A percentile compares a stretch with the other conserved stretches of the same genome.
Conservation (phyloP, 2,888 invertebrate genomes). For the Sarcophaga subvicina region DNA sequence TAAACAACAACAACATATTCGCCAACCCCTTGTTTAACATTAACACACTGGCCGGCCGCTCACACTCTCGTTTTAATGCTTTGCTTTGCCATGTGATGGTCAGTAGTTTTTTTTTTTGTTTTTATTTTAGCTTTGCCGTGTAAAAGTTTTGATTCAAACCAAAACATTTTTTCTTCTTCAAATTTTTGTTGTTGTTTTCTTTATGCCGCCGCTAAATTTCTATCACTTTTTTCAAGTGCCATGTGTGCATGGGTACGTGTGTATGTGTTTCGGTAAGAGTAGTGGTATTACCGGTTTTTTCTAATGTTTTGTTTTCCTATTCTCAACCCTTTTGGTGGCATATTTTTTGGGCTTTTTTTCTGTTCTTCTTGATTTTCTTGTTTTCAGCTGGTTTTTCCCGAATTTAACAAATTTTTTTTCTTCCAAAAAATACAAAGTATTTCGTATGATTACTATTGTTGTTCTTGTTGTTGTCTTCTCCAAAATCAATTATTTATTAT, state of each 20-base stretch:
- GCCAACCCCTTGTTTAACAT: neutral
- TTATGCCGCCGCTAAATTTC: constrained; percentile 37
- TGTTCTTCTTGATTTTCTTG: constrained; percentile 28
- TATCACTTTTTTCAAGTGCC: neutral
- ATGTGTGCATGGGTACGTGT: constrained; percentile 17
- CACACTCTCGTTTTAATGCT: too few relatives aligned
- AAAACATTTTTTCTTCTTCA: constrained; percentile 13
- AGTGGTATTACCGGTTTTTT: constrained; percentile 44
- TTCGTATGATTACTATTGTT: neutral
- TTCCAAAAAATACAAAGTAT: neutral
- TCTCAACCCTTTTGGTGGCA: constrained; percentile 48
- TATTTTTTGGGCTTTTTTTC: constrained; percentile 8
- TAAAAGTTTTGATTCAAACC: too few relatives aligned
- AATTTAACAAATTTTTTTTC: neutral
- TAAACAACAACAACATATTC: neutral
- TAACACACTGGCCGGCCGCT: neutral
- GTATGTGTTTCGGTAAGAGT: neutral
- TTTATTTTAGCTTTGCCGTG: too few relatives aligned
- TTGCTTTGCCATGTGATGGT: neutral
- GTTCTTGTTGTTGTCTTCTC: constrained; percentile 13
- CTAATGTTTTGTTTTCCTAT: constrained; percentile 49
- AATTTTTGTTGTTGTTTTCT: constrained; percentile 5
- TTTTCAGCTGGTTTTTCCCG: constrained; percentile 56
- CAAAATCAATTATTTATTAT: constrained; percentile 22
- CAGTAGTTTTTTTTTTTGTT: neutral